phyloP scores from a whole-genome alignment of 1,140 invertebrate genomes.

The Tetraneura akinire region DNA sequence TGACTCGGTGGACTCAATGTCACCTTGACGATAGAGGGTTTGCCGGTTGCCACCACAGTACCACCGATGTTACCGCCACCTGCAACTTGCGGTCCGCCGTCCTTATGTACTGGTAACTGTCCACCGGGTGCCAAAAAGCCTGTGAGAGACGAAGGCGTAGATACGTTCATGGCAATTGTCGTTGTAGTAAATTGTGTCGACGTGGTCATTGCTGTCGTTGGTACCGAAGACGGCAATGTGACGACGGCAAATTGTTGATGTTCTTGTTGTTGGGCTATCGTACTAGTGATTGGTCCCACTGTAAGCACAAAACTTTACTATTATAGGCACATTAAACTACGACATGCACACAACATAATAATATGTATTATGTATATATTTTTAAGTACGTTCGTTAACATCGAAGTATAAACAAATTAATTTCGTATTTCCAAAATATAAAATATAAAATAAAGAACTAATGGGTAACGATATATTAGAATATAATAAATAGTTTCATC shows the following conservation, averaged over 20 bases:
- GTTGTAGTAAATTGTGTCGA: neutral
- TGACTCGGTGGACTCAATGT: constrained; percentile 58
- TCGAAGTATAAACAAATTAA: no score
- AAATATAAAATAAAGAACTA: no score
- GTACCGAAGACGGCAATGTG: constrained; percentile 57
- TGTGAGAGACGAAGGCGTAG: constrained; percentile 60
- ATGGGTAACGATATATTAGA: no score
- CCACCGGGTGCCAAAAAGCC: constrained; percentile 65
- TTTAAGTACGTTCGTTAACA: no score
- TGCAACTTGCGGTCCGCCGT: constrained; percentile 60
- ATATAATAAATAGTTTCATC: no score
- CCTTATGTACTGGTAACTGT: constrained; percentile 59
- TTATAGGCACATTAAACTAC: no score
- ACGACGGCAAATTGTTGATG: constrained; percentile 59
- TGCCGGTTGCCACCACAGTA: constrained; percentile 58
- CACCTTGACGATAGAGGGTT: constrained; percentile 69
- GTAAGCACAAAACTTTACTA: neutral
- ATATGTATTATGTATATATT: no score
- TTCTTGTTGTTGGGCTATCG: constrained; percentile 58
- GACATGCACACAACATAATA: no score
- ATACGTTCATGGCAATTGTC: constrained; percentile 61
- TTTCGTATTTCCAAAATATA: no score
- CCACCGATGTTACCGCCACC: neutral
- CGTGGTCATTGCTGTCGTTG: constrained; percentile 16
- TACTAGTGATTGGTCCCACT: neutral